Conservation (phyloP, 2,797 vertebrate genomes). For the Novumbra hubbsi region DNA sequence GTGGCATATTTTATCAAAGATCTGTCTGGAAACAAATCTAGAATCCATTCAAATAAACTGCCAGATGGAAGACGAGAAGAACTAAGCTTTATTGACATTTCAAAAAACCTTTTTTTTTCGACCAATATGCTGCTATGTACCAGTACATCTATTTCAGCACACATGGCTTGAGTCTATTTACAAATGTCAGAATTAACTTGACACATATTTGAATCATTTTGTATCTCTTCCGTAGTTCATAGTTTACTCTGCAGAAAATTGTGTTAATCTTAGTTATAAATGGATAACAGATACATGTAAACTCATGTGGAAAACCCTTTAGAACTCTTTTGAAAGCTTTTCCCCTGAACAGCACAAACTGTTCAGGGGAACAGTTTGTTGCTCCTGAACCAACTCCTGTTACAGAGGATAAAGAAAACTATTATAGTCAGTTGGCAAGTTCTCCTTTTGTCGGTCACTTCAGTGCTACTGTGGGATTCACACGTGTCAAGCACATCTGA, state of each 20-base stretch:
- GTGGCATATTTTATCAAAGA: conserved; percentile 50
- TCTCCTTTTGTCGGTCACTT: too few species aligned
- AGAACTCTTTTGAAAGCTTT: too few species aligned
- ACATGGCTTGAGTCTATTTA: conserved; percentile 31
- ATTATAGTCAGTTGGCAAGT: too few species aligned
- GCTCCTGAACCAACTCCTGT: too few species aligned
- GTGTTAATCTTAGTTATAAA: too few species aligned
- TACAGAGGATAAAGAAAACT: too few species aligned
- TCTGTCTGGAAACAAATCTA: conserved; percentile 41
- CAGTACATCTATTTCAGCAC: conserved; percentile 47
- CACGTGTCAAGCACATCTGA: too few species aligned
- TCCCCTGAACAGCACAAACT: too few species aligned
- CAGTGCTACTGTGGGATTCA: too few species aligned
- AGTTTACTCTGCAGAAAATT: background rate
- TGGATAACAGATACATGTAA: too few species aligned
- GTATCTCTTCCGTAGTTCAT: background rate
- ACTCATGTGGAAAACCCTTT: too few species aligned
- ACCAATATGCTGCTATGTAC: conserved; percentile 12
- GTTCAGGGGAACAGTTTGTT: too few species aligned
- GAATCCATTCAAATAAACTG: conserved; percentile 44
- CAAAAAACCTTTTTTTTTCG: conserved; percentile 26
- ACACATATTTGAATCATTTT: conserved; percentile 9
- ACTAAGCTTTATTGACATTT: conserved; percentile 43
- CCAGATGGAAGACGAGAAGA: conserved; percentile 38
- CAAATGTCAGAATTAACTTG: conserved; percentile 20